phyloP scores from a whole-genome alignment of 2,797 vertebrate genomes.

The Eurystomus glaucurus region DNA sequence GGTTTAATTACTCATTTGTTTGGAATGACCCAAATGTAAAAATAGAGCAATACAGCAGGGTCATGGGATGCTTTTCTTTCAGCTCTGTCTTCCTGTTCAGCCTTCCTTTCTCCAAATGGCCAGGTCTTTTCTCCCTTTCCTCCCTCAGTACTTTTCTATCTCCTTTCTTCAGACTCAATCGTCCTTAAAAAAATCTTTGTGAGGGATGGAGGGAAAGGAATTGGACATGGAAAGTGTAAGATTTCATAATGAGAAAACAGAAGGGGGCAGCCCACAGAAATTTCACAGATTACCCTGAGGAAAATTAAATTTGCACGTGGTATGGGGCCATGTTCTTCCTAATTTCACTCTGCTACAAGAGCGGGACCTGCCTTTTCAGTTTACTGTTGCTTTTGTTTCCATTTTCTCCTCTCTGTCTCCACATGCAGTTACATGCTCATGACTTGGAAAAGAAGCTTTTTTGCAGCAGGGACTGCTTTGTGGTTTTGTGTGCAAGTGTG shows the following conservation, averaged over 20 bases:
- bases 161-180: background rate
- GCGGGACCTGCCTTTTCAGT: background rate
- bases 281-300: background rate
- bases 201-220: background rate
- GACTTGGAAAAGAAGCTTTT: background rate
- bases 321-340: background rate
- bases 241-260: background rate
- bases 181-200: background rate
- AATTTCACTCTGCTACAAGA: background rate
- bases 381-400: background rate
- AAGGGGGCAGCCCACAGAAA: background rate
- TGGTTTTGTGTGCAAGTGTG: background rate
- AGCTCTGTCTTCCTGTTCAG: background rate
- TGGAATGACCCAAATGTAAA: conserved; percentile 1
- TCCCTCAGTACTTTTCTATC: background rate
- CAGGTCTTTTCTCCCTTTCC: background rate
- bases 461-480: background rate
- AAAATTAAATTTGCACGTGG: background rate
- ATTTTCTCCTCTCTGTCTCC: background rate
- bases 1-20: background rate
- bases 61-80: background rate
- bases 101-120: background rate
- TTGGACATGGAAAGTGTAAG: background rate
- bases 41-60: background rate
- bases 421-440: background rate